These are phyloP conservation scores for Pao palembangensis DNA, from an alignment of 2,113 vertebrate genomes.

Conservation along the genomic window DNA sequence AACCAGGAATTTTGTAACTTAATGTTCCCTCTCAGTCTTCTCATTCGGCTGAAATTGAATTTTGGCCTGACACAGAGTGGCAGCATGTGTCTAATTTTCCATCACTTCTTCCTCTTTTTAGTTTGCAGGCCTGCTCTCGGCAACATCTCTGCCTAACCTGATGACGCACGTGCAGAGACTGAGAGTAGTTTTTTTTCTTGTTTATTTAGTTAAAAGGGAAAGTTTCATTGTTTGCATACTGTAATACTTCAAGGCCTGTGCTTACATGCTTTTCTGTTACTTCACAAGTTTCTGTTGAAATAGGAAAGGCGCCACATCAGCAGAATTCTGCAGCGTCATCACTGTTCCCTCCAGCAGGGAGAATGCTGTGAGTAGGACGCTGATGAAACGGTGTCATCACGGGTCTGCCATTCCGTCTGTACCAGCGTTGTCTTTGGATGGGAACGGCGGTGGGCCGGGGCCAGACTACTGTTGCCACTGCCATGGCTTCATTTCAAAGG, in stretches of 20 bases:
- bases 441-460: conserved; percentile 12
- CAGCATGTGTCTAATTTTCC: background rate
- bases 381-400: conserved; percentile 50
- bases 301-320: too few relatives aligned
- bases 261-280: too few relatives aligned
- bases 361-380: conserved; percentile 1
- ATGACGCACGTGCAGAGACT: background rate
- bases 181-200: background rate
- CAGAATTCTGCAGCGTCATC: conserved; percentile 5
- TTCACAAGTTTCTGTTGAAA: too few relatives aligned
- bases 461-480: conserved; percentile 45
- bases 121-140: background rate
- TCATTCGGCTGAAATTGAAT: conserved; percentile 9
- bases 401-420: conserved; percentile 59
- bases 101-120: background rate
- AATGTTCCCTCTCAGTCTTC: conserved; percentile 9
- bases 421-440: conserved; percentile 76
- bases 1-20: conserved; percentile 71
- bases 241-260: too few relatives aligned
- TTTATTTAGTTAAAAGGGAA: background rate
- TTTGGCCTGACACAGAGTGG: background rate
- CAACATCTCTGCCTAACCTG: background rate
- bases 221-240: background rate
- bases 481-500: conserved; percentile 64
- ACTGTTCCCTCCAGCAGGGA: conserved; percentile 17